Evolutionary conservation across 2,113 vertebrate species (phyloP).

Genomic region (Saiga tatarica): DNA sequence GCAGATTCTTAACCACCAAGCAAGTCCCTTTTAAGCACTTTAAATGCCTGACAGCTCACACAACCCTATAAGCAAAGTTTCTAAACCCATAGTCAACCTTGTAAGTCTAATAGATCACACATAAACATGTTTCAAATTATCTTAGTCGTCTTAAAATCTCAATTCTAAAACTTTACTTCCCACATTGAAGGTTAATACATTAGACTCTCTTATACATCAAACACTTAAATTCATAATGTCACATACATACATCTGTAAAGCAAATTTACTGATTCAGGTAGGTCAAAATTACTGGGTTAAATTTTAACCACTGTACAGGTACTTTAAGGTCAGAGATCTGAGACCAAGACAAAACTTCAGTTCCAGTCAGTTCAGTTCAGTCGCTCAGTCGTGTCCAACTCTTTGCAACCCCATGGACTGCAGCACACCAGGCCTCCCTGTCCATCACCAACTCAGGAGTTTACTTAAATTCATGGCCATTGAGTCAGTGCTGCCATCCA

Average conservation of each 20-base stretch:
- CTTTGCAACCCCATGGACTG: neutral
- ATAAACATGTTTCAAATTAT: neutral
- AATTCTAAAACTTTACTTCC: neutral
- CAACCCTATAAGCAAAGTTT: neutral
- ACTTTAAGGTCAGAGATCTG: neutral
- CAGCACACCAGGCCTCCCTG: neutral
- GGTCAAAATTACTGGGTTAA: neutral
- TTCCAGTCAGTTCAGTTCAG: neutral
- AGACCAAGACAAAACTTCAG: neutral
- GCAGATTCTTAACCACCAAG: neutral
- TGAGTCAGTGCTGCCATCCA: neutral
- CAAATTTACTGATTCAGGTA: neutral
- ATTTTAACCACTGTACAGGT: neutral
- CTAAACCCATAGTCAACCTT: neutral
- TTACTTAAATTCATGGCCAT: neutral
- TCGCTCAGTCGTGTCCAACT: neutral
- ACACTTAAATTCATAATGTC: neutral
- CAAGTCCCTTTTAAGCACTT: neutral
- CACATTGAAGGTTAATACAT: neutral
- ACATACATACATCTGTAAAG: neutral
- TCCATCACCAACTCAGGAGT: neutral
- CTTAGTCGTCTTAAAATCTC: neutral
- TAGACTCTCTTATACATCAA: neutral
- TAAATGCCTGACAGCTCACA: neutral
- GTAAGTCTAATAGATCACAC: neutral